Base-by-base conservation (phyloP, 2,888 invertebrate species). In the Odontocerum albicorne region DNA sequence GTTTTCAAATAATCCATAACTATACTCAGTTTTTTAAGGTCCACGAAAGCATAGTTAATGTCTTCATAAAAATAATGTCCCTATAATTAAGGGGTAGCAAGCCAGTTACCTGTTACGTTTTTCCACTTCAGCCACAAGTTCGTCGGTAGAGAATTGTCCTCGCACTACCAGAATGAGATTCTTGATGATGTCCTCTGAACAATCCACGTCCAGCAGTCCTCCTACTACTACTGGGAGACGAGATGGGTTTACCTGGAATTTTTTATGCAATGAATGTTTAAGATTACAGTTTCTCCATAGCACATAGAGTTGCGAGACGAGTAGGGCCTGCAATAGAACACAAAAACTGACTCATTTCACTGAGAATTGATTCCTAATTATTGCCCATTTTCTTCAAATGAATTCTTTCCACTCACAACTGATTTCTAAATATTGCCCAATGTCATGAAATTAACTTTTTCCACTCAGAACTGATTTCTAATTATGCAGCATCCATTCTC, bases 81-180 rank as follows among this genome's bases (percentile, higher is more conserved):
- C 17, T 10, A 8, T 16, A 10, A 36, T 13, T 13, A 10, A 21
- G 13, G 19, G 17, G 21, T 4, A 35, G 4, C 4, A n/a, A n/a
- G n/a, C n/a, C n/a, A n/a, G n/a, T n/a, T 49, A 77, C 77, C 98
- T 87, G 73, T 92, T 95, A 19, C 94, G 83, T 67, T 95, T 95
- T 69, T 95, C 94, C 0, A 94, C 93, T 72, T 99, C 99, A 62
- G 96, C 98, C 0, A 99, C 99, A 3, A 99, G 82, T 67, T 99
- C 99, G 65, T 99, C 98, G 0, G 98, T 99, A 8, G 96, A 96
- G 79, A 99, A 99, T 74, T 99, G 97, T 12, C 96, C 96, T 40
- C 96, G 87, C 0, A 99, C 99, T 2, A 97, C 97, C 64, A 97
- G 81, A 67, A 99, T 99, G 62, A 99, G 80, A 74, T 98, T 97